Evolutionary conservation across 2,113 vertebrate genomes (phyloP).

Genomic region (Pica pica): DNA sequence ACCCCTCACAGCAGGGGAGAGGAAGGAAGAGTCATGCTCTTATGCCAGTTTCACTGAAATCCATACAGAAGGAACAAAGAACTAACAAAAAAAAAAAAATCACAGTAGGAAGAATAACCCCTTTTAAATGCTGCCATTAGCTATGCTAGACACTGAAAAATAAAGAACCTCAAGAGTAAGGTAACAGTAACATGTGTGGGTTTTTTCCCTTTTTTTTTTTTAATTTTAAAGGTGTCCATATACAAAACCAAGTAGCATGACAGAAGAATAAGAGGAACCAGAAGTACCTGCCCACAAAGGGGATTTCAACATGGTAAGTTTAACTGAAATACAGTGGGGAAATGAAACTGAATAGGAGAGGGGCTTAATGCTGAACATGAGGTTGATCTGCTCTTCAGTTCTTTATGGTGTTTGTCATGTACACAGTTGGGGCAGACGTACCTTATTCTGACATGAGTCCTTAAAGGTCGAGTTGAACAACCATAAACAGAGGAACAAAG

Average conservation of each 20-base stretch:
- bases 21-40: background rate
- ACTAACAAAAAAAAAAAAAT: background rate
- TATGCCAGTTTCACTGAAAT: background rate
- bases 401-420: background rate
- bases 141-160: background rate
- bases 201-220: fast-evolving
- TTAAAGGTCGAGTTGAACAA: background rate
- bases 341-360: constrained; percentile 30
- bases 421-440: background rate
- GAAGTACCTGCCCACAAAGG: constrained; percentile 58
- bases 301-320: constrained; percentile 53
- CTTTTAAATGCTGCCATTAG: background rate
- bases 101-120: background rate
- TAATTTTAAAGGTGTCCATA: background rate
- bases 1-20: background rate
- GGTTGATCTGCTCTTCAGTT: background rate
- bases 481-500: background rate
- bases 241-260: constrained; percentile 23
- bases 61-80: background rate
- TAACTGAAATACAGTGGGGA: constrained; percentile 54
- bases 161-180: background rate
- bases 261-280: constrained; percentile 55
- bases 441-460: background rate
- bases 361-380: background rate
- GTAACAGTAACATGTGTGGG: background rate